phyloP scores from a whole-genome alignment of 2,888 invertebrate genomes.

The Conomelus anceps region DNA sequence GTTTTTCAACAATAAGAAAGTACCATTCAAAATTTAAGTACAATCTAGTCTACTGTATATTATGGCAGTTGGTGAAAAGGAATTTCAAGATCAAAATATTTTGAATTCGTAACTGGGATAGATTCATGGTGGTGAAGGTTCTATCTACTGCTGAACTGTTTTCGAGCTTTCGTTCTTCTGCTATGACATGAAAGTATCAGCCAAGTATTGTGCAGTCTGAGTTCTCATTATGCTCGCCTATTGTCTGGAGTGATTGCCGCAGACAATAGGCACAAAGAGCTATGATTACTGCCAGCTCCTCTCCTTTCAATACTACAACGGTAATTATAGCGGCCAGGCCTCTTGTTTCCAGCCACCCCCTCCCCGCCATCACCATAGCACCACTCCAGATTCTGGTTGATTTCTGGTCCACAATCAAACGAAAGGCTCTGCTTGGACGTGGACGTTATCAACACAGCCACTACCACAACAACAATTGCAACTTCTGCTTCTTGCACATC shows the following conservation, averaged over 20 bases:
- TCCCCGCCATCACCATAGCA: no score
- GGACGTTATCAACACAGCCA: background rate
- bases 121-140: no score
- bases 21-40: no score
- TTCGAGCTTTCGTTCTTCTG: constrained; percentile 1
- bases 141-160: background rate
- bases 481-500: background rate
- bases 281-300: background rate
- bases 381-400: background rate
- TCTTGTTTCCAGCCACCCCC: no score
- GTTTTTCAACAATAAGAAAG: no score
- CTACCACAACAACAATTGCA: background rate
- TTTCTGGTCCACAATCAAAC: background rate
- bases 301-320: constrained; percentile 6
- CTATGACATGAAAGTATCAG: constrained; percentile 13
- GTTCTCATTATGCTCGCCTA: constrained; percentile 5
- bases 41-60: no score
- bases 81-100: background rate
- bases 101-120: background rate
- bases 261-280: constrained; percentile 7
- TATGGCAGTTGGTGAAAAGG: no score
- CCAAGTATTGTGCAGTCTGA: constrained; percentile 2
- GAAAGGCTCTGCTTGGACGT: background rate
- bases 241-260: background rate
- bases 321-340: constrained; percentile 9